Conservation (phyloP, 2,113 vertebrate genomes). For the Rutilus rutilus region DNA sequence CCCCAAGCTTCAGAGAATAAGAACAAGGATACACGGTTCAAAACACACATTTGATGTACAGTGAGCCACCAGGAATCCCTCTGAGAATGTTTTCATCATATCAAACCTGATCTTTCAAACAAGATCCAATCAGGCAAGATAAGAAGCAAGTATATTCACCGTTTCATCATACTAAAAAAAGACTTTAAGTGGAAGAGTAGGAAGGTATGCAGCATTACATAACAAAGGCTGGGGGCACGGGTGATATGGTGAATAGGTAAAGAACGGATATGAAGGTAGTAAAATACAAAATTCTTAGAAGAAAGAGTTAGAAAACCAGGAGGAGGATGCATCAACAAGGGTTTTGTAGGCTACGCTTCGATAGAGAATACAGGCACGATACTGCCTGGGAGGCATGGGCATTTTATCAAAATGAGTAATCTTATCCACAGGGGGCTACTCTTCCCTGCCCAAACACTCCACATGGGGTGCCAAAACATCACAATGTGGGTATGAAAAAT, state of each 20-base stretch:
- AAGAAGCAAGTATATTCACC: background rate
- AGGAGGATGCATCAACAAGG: background rate
- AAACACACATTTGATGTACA: constrained; percentile 7
- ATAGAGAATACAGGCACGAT: background rate
- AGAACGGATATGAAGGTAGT: background rate
- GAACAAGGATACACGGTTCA: constrained; percentile 14
- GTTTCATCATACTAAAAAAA: constrained; percentile 16
- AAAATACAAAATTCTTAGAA: constrained; percentile 7
- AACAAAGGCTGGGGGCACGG: constrained; percentile 11
- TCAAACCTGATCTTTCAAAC: background rate
- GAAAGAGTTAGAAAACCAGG: background rate
- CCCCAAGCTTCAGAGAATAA: background rate
- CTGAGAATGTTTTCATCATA: constrained; percentile 6
- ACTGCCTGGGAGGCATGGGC: constrained; percentile 1
- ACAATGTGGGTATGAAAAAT: constrained; percentile 14
- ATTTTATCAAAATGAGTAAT: constrained; percentile 29
- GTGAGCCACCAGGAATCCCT: constrained; percentile 19
- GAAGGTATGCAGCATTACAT: constrained; percentile 9
- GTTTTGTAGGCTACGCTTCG: background rate
- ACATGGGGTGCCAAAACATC: constrained; percentile 5
- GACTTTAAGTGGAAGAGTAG: background rate
- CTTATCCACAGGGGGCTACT: background rate
- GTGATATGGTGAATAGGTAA: background rate
- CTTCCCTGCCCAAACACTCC: background rate
- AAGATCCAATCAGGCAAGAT: background rate